Evolutionary conservation across 2,888 invertebrate species (phyloP), one percentile per base, ranked within the genome.

Genomic region (Strigamia crassipes): DNA sequence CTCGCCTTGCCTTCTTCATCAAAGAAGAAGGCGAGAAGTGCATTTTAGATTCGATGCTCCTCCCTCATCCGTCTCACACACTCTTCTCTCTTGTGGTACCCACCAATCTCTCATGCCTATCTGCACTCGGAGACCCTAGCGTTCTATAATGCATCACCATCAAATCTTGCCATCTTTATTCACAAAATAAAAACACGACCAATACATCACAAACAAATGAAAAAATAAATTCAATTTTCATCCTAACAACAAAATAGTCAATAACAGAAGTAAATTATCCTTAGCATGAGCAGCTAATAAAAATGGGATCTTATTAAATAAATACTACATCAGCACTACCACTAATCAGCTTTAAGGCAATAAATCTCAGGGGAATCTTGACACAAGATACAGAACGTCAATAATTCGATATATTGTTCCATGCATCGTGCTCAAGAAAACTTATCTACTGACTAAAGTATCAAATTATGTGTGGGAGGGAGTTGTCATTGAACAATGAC

Each of bases 61-160:
- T 31, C 73, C 73, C 31, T 31, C 73, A 73, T 73, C 73, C 73
- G 27, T 73, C 73, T 73, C 73, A 73, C 38, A 38, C 73, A 73
- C 73, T 73, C 61, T 23, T n/a, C 61, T 23, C 73, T 73, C 73
- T 31, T 73, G 27, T 73, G 73, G 73, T 73, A 73, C 73, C 73
- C 73, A 73, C 73, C 73, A 73, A 73, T 73, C 73, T 73, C 73
- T 73, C 73, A 73, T 73, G 73, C 73, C 73, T 73, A 73, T 73
- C 73, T 73, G 73, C 73, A 73, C 73, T 73, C 73, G 27, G 73
- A 73, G 73, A 73, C 73, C 73, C 73, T 13, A 73, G 73, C 73
- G 73, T 73, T 73, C 73, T 27, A 73, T 73, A 73, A 73, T 73
- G 73, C 27, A 73, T 73, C 73, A 73, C 31, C 56, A 73, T 73